A percentile compares a stretch with the other conserved stretches of the same genome.
Conservation (phyloP, 1,140 invertebrate genomes). For the Ectropis grisescens region DNA sequence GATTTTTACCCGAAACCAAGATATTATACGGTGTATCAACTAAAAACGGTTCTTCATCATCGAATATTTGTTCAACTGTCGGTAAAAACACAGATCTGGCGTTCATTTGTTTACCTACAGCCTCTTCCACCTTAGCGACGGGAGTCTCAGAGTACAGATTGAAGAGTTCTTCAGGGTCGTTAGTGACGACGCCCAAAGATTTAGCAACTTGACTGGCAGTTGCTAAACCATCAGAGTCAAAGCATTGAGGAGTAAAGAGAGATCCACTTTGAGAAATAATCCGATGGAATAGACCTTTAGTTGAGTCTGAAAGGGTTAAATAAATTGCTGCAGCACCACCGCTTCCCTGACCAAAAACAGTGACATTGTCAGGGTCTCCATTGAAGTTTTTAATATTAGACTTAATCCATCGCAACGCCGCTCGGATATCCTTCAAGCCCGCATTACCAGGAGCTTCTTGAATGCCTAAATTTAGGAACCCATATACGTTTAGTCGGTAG, state of each 20-base stretch:
- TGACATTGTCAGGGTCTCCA: constrained; percentile 76
- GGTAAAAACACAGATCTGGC: constrained; percentile 58
- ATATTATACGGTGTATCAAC: constrained; percentile 62
- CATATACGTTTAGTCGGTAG: constrained; percentile 73
- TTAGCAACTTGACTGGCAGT: constrained; percentile 51
- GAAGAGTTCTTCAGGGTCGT: constrained; percentile 33
- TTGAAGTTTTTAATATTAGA: constrained; percentile 75
- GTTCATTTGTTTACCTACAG: constrained; percentile 53
- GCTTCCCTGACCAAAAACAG: constrained; percentile 74
- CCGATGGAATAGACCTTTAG: constrained; percentile 71
- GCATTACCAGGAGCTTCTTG: constrained; percentile 58
- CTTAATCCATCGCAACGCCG: constrained; percentile 75
- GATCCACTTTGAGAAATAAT: constrained; percentile 52
- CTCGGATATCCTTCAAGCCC: constrained; percentile 71
- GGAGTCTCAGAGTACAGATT: constrained; percentile 32
- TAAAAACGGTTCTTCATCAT: constrained; percentile 62
- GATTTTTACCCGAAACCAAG: constrained; percentile 22
- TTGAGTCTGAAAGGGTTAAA: constrained; percentile 73
- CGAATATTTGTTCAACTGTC: constrained; percentile 54
- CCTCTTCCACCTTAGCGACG: constrained; percentile 38
- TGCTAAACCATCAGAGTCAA: constrained; percentile 35
- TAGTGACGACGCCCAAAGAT: constrained; percentile 32
- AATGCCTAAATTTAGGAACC: constrained; percentile 76
- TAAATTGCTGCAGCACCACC: constrained; percentile 71
- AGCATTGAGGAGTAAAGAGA: constrained; percentile 38